These are phyloP conservation scores for Parnassius mnemosyne DNA, from an alignment of 2,888 invertebrate species.

Conservation along the genomic window DNA sequence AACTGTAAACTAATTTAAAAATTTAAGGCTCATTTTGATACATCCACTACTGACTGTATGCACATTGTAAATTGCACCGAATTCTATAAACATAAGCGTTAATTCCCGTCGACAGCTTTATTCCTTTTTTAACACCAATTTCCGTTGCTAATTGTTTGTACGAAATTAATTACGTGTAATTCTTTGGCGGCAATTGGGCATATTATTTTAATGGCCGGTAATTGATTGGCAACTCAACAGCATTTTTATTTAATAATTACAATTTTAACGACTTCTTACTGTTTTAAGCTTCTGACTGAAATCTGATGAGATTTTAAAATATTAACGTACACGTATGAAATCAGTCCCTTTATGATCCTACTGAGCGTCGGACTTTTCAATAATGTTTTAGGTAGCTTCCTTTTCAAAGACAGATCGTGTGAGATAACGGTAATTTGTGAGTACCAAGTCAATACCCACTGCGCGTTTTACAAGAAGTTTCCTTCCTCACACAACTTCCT, in stretches of 20 bases:
- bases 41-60: not conserved
- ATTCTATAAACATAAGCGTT: slow-evolving; percentile 2
- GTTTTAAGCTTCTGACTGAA: not conserved
- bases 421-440: too few relatives aligned
- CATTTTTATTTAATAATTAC: slow-evolving; percentile 10
- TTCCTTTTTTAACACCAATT: slow-evolving; percentile 4
- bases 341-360: too few relatives aligned
- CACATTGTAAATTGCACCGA: slow-evolving; percentile 4
- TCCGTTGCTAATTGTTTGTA: slow-evolving; percentile 21
- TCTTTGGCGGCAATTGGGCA: slow-evolving; percentile 10
- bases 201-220: slow-evolving; percentile 16
- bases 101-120: slow-evolving; percentile 4
- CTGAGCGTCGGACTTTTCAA: too few relatives aligned
- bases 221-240: slow-evolving; percentile 9
- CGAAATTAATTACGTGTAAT: slow-evolving; percentile 22
- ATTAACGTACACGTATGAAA: too few relatives aligned
- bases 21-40: not conserved
- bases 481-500: too few relatives aligned
- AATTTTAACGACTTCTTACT: not conserved
- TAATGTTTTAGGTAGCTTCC: too few relatives aligned
- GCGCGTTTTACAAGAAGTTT: too few relatives aligned
- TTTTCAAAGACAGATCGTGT: too few relatives aligned
- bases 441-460: too few relatives aligned
- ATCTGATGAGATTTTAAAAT: not conserved
- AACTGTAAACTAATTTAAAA: not conserved